A percentile compares a stretch with the other conserved stretches of the same genome.
Evolutionary conservation across 2,113 vertebrate genomes (phyloP).

Genomic region (Lampris megalopsis): DNA sequence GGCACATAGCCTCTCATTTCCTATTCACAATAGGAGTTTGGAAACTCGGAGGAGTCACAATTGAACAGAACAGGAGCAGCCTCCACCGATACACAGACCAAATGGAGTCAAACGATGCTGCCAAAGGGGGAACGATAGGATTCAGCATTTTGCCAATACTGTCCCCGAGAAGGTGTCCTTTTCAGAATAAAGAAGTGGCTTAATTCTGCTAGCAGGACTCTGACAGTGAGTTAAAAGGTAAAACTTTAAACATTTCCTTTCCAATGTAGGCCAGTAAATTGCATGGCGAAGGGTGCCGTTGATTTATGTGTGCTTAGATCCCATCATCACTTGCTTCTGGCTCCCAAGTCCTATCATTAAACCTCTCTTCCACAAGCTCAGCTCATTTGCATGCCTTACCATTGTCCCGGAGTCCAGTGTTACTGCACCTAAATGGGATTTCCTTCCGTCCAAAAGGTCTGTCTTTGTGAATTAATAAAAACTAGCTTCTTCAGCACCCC

Average conservation of each 20-base stretch:
- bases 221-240: slow-evolving; percentile 56
- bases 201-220: slow-evolving; percentile 28
- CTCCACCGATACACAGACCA: not conserved
- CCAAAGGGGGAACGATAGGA: not conserved
- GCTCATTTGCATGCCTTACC: slow-evolving; percentile 40
- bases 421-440: slow-evolving; percentile 31
- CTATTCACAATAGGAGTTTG: slow-evolving; percentile 9
- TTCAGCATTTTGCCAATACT: not conserved
- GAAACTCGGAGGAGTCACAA: not conserved
- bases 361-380: slow-evolving; percentile 29
- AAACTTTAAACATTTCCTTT: slow-evolving; percentile 60
- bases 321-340: slow-evolving; percentile 35
- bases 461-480: slow-evolving; percentile 21
- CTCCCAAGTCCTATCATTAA: slow-evolving; percentile 35
- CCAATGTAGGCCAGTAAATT: slow-evolving; percentile 51
- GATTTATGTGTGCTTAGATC: slow-evolving; percentile 55
- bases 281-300: slow-evolving; percentile 45
- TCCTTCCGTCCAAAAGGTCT: slow-evolving; percentile 17
- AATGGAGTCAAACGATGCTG: not conserved
- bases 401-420: slow-evolving; percentile 10
- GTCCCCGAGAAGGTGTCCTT: not conserved
- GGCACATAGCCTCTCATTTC: slow-evolving; percentile 15
- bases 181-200: slow-evolving; percentile 19
- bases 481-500: not conserved
- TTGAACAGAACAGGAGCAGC: slow-evolving; percentile 6